phyloP scores from a whole-genome alignment of 2,797 vertebrate genomes.

The Delichon dasypus region DNA sequence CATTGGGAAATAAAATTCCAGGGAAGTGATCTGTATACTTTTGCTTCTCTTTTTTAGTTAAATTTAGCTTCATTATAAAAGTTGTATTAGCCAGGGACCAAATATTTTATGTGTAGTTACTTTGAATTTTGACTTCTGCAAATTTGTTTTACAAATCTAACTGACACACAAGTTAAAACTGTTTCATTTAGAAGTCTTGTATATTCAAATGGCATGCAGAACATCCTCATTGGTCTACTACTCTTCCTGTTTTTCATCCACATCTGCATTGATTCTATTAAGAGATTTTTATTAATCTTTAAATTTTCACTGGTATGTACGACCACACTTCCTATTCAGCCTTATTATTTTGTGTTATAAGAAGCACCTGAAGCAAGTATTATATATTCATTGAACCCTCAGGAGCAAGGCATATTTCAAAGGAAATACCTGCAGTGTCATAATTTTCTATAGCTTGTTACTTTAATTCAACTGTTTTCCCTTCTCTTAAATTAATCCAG shows the following conservation, averaged over 20 bases:
- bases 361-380: slow-evolving; percentile 41
- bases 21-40: background rate
- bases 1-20: background rate
- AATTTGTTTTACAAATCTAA: background rate
- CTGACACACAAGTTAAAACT: background rate
- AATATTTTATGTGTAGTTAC: background rate
- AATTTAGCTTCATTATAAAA: background rate
- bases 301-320: background rate
- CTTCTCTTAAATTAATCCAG: background rate
- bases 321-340: background rate
- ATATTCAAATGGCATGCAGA: background rate
- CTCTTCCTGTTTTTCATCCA: background rate
- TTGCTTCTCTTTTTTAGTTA: background rate
- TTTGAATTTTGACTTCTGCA: background rate
- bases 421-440: background rate
- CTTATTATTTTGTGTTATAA: slow-evolving; percentile 15
- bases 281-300: background rate
- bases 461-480: slow-evolving; percentile 11
- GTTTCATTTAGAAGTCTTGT: background rate
- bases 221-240: background rate
- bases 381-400: slow-evolving; percentile 58
- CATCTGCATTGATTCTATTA: background rate
- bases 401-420: slow-evolving; percentile 24
- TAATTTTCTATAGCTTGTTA: slow-evolving; percentile 32
- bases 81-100: background rate